A percentile compares a stretch with the other conserved stretches of the same genome.
Evolutionary conservation across 2,797 vertebrate species (phyloP).

Genomic region (Sebastes taczanowskii): DNA sequence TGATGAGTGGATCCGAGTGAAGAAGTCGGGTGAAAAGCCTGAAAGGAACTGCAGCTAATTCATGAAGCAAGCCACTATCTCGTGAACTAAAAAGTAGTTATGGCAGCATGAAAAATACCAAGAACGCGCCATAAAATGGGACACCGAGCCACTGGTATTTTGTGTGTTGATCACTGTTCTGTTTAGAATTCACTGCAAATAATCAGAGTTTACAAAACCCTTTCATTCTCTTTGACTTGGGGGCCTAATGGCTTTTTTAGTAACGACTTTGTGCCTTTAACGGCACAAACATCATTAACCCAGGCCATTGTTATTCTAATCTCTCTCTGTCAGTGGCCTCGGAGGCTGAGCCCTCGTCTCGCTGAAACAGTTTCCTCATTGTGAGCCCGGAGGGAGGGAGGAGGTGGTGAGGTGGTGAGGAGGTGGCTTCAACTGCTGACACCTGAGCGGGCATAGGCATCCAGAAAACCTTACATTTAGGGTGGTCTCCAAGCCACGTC

Average conservation of each 20-base stretch:
- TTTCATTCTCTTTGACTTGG: constrained; percentile 64
- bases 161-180: constrained; percentile 24
- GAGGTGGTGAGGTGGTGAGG: constrained; percentile 21
- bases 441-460: constrained; percentile 44
- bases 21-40: constrained; percentile 38
- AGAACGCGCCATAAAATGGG: background rate
- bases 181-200: constrained; percentile 52
- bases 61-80: constrained; percentile 21
- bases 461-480: constrained; percentile 45
- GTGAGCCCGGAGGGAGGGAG: constrained; percentile 24
- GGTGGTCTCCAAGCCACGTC: constrained; percentile 61
- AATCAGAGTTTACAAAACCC: constrained; percentile 59
- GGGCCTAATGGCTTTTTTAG: constrained; percentile 65
- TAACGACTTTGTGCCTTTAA: constrained; percentile 73
- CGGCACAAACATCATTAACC: constrained; percentile 77
- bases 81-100: constrained; percentile 2
- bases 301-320: constrained; percentile 82
- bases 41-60: constrained; percentile 41
- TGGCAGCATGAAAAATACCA: background rate
- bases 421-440: constrained; percentile 35
- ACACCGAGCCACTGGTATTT: constrained; percentile 17
- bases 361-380: constrained; percentile 75
- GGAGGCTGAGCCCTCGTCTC: constrained; percentile 59
- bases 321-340: constrained; percentile 62
- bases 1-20: constrained; percentile 37